Base-by-base conservation (phyloP, 2,113 vertebrate species). In the Bungarus multicinctus region DNA sequence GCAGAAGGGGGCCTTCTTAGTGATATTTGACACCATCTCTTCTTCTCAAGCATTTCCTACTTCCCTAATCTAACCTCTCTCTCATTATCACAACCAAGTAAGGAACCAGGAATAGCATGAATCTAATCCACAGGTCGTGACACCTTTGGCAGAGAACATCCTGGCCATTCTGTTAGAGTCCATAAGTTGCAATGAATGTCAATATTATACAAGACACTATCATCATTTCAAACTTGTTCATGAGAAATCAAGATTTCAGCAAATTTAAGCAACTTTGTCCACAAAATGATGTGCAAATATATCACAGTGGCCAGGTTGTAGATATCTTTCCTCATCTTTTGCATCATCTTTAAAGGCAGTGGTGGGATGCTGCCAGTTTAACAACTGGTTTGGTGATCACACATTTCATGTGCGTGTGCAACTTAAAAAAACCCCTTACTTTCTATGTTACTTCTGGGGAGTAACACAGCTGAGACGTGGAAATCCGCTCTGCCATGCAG, bases 401-500 rank as follows among this genome's bases (percentile, higher is more conserved):
- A 47, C 47, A 47, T 47, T 47, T 47, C 1, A 0, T 7, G 0
- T 0, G 47, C 1, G 47, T 50, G 47, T 1, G 8, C 47, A 50
- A 1, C 47, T 9, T 50, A 50, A 50, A 50, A 50, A 50, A 50
- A 50, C 9, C 0, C 9, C 1, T 9, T 50, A 50, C 47, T 8
- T 50, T 50, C 47, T 50, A 10, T 50, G 47, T 50, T 50, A 50
- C 47, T 50, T 50, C 7, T 50, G 47, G 47, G 47, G 47, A 50
- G 8, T 50, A 50, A 50, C 47, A 50, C 8, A 50, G 47, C 47
- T 50, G 47, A 50, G 47, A 9, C 47, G 1, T 50, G 47, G 1
- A 7, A 50, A 50, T 50, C 47, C 0, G 47, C 47, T 50, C 47
- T 50, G 47, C 47, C 47, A 50, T 50, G 47, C 8, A 9, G 8